phyloP scores from a whole-genome alignment of 2,888 invertebrate genomes.

The Sesamia inferens region DNA sequence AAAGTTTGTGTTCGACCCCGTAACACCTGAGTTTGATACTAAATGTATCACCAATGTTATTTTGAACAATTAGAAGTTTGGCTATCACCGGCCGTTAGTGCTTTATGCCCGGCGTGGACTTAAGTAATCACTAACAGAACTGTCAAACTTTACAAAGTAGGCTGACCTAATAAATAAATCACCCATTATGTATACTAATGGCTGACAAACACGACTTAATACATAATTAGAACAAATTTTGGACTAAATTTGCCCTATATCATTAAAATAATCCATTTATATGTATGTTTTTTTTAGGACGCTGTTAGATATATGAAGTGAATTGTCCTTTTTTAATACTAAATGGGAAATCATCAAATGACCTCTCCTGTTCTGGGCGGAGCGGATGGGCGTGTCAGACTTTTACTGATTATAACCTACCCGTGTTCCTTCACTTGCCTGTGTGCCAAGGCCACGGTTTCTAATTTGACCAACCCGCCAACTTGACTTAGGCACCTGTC shows the following conservation, averaged over 20 bases:
- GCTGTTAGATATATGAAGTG: neutral
- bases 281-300: neutral
- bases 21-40: conserved; percentile 35
- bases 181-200: neutral
- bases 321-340: neutral
- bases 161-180: neutral
- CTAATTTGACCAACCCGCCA: too few relatives aligned
- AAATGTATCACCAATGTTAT: conserved; percentile 34
- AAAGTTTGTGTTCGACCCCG: conserved; percentile 27
- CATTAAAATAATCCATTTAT: neutral
- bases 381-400: too few relatives aligned
- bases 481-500: too few relatives aligned
- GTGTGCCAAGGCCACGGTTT: too few relatives aligned
- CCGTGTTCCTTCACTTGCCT: too few relatives aligned
- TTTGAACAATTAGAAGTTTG: conserved; percentile 44
- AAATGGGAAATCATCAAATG: too few relatives aligned
- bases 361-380: too few relatives aligned
- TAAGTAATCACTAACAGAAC: neutral
- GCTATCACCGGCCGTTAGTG: conserved; percentile 1
- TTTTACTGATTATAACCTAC: too few relatives aligned
- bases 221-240: neutral
- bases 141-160: neutral
- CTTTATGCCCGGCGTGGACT: conserved; percentile 1
- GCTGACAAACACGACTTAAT: neutral
- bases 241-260: neutral